Evolutionary conservation across 2,888 invertebrate genomes (phyloP), one percentile per base, ranked within the genome.

Genomic region (Metacarcinus magister): DNA sequence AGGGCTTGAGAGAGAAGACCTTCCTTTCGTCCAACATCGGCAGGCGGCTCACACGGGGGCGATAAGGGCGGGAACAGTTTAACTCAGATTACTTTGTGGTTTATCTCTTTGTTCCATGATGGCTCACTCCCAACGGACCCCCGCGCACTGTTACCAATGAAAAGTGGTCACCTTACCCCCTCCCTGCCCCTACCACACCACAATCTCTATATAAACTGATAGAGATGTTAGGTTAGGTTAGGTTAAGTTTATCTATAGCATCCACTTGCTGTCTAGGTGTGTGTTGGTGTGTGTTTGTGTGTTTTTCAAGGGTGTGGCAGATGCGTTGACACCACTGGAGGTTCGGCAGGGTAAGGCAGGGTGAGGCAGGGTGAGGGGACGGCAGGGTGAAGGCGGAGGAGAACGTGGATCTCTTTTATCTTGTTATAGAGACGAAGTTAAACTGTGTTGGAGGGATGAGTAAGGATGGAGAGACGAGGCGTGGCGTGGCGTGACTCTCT

Each of bases 41-140:
- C 92, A 92, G 48, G 46, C 54, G 92, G 48, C n/a, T 46, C 16
- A 92, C 48, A 48, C 0, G 89, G 19, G n/a, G 60, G 82, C 87
- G 60, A 87, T 89, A 93, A 54, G 89, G 93, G 46, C 19, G 89
- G 54, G 89, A 95, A 48, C 75, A 39, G 87, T 46, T 92, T 87
- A 89, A 87, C 92, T 46, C 87, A 89, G 93, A 95, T 95, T 95
- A 93, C 89, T 60, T 5, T 43, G 95, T 75, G 95, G 95, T 93
- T 92, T 95, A 95, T 93, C 95, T 92, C 95, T 93, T 95, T 93
- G 95, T 95, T 95, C 93, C 60, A 16, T 90, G 90, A 82, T 93
- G 87, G 54, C 67, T 46, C 90, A 19, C 54, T 60, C 95, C 92
- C 92, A 87, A 43, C 23, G 93, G 93, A 92, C 95, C 93, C 0